Evolutionary conservation across 2,797 vertebrate species (phyloP).

Genomic region (Syngnathus rostellatus): DNA sequence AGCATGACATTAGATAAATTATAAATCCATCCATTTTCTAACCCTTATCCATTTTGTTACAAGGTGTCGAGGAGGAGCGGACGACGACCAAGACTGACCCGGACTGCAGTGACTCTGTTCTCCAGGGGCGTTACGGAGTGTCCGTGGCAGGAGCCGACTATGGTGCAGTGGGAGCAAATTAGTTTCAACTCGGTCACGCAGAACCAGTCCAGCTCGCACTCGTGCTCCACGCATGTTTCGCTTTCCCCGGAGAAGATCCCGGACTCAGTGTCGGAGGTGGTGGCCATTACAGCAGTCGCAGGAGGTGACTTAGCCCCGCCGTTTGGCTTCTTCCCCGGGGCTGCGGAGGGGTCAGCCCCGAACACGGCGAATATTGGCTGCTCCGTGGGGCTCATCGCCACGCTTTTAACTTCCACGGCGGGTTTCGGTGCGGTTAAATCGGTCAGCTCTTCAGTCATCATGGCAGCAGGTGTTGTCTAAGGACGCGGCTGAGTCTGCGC

Average conservation of each 20-base stretch:
- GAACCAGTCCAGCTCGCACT: constrained; percentile 67
- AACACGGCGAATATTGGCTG: constrained; percentile 35
- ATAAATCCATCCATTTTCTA: too few species aligned
- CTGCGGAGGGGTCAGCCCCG: background rate
- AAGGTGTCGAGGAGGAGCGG: background rate
- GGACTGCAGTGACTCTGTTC: constrained; percentile 67
- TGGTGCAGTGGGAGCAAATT: constrained; percentile 68
- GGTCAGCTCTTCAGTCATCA: constrained; percentile 53
- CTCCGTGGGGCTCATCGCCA: background rate
- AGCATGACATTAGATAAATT: too few species aligned
- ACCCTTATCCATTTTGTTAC: too few species aligned
- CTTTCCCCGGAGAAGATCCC: constrained; percentile 46
- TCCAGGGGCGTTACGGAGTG: constrained; percentile 68
- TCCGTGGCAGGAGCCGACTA: constrained; percentile 61
- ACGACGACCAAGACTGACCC: constrained; percentile 55
- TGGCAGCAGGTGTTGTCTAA: constrained; percentile 59
- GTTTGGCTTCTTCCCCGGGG: background rate
- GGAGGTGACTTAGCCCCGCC: constrained; percentile 3
- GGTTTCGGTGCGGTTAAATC: constrained; percentile 37
- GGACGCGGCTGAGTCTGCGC: constrained; percentile 8
- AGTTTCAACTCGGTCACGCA: constrained; percentile 71
- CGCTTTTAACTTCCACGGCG: constrained; percentile 29
- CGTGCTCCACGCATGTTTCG: constrained; percentile 63
- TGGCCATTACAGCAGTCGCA: background rate
- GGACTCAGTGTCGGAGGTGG: constrained; percentile 40